phyloP scores from a whole-genome alignment of 2,888 invertebrate species.

The Oligia latruncula region DNA sequence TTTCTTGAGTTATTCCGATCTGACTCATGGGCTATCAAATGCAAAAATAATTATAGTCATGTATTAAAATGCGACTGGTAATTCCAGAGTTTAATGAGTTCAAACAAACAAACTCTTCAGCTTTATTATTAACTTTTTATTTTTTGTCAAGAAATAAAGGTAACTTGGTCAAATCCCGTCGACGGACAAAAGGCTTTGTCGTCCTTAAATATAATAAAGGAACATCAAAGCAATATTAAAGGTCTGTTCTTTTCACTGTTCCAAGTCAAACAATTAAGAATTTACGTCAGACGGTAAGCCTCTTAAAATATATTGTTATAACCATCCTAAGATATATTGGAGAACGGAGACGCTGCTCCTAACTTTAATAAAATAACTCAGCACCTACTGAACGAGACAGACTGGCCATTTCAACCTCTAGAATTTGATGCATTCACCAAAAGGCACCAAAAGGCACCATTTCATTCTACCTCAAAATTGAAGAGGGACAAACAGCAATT shows the following conservation, averaged over 20 bases:
- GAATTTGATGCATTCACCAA: slow-evolving; percentile 36
- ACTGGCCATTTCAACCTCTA: slow-evolving; percentile 4
- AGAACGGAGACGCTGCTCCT: background rate
- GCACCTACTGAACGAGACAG: background rate
- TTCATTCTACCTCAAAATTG: slow-evolving; percentile 37
- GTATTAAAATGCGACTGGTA: background rate
- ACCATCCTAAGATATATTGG: slow-evolving; percentile 6
- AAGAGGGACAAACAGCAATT: slow-evolving; percentile 55
- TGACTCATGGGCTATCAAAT: background rate
- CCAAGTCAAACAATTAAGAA: slow-evolving; percentile 41
- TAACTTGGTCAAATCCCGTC: slow-evolving; percentile 20
- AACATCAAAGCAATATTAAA: slow-evolving; percentile 53
- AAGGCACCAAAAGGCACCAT: too few species aligned
- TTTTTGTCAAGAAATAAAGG: slow-evolving; percentile 13
- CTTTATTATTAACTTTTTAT: background rate
- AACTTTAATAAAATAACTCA: background rate
- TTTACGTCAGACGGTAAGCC: slow-evolving; percentile 22
- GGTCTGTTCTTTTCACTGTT: slow-evolving; percentile 37
- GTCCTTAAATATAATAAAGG: slow-evolving; percentile 52
- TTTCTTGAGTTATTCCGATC: too few species aligned
- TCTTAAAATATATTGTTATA: slow-evolving; percentile 6
- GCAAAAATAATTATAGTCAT: background rate
- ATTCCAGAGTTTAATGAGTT: background rate
- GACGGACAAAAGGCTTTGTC: slow-evolving; percentile 38
- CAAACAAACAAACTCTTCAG: background rate